A percentile compares a stretch with the other conserved stretches of the same genome.
Conservation (phyloP, 2,113 vertebrate genomes). For the Passer montanus region DNA sequence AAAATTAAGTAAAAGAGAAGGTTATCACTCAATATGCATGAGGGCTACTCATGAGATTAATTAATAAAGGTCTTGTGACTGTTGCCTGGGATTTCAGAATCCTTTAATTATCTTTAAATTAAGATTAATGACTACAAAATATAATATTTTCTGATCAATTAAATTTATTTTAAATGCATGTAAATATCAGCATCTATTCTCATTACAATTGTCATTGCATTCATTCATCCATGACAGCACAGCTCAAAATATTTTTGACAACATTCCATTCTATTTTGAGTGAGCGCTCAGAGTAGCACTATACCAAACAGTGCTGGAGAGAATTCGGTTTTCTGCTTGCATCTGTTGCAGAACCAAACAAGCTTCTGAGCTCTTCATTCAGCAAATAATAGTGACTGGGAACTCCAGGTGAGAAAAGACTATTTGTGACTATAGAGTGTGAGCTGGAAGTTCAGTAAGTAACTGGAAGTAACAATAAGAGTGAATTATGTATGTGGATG, state of each 20-base stretch:
- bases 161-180: not conserved
- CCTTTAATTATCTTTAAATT: not conserved
- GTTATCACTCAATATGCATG: not conserved
- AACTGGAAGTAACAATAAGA: not conserved
- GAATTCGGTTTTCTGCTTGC: not conserved
- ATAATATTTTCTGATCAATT: not conserved
- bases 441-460: not conserved
- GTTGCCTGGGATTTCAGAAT: not conserved
- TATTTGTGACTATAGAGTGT: not conserved
- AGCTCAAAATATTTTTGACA: not conserved
- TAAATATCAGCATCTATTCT: not conserved
- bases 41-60: not conserved
- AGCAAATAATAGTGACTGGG: not conserved
- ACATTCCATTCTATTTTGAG: not conserved
- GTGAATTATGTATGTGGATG: not conserved
- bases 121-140: not conserved
- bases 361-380: not conserved
- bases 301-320: not conserved
- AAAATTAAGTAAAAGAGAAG: not conserved
- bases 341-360: not conserved
- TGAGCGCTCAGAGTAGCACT: not conserved
- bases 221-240: not conserved
- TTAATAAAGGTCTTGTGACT: not conserved
- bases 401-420: not conserved
- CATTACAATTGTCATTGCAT: not conserved